Conservation (phyloP, 2,113 vertebrate genomes). For the Zosterops borbonicus region DNA sequence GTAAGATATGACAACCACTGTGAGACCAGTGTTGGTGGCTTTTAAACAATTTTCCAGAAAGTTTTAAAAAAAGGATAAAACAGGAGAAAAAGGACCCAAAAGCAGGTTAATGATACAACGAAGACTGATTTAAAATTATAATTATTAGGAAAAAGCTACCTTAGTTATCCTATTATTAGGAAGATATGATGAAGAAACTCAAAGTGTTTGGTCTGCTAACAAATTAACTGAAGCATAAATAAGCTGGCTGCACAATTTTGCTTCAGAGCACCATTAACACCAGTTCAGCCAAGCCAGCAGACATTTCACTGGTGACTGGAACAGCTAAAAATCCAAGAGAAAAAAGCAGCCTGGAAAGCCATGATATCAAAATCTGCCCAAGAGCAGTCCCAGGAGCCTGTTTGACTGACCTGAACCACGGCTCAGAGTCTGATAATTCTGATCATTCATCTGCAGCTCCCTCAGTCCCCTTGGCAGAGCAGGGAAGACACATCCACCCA, state of each 20-base stretch:
- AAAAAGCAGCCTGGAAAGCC: neutral
- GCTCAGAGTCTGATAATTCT: neutral
- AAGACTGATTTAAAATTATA: neutral
- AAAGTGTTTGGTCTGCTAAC: neutral
- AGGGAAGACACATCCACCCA: neutral
- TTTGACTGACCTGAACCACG: neutral
- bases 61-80: neutral
- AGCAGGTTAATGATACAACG: neutral
- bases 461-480: neutral
- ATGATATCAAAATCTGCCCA: neutral
- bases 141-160: neutral
- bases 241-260: neutral
- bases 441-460: neutral
- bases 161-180: neutral
- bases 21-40: fast-evolving
- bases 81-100: neutral
- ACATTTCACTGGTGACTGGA: neutral
- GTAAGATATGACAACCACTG: neutral
- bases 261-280: neutral
- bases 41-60: neutral
- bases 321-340: neutral
- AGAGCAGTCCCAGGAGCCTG: neutral
- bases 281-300: neutral
- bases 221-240: neutral
- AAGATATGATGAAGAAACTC: neutral